Base-by-base conservation (phyloP, 2,888 invertebrate genomes). In the Scrobipalpa costella region DNA sequence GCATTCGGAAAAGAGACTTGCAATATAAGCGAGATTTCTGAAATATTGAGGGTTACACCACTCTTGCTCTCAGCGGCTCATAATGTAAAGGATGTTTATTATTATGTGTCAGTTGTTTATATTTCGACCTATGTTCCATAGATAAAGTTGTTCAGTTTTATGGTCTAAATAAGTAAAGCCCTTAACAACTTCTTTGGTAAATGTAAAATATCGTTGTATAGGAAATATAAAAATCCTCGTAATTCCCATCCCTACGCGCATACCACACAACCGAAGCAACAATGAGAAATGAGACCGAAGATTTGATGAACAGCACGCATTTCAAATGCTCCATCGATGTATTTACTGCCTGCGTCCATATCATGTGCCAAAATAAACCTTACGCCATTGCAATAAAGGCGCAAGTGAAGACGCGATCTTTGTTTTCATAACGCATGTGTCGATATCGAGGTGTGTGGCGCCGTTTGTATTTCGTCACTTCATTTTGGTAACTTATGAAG, bases 261-360 rank as follows among this genome's bases (percentile, higher is more conserved):
- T 70, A 74, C 72, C 64, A 70, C 74, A 78, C 72, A 71, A 70
- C 73, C 73, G 74, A 68, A 78, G 72, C 79, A 78, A 77, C 81
- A 82, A 79, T 86, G 85, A 85, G 80, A 81, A 84, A 86, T 85
- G 82, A 77, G 81, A 74, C 77, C 81, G 81, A 84, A 82, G 81
- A 85, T 86, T 85, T 86, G 87, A 86, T 84, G 83, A 84, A 86
- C 81, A 79, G 74, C 76, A 71, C 76, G 72, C 81, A 77, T 84
- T 84, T 83, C 78, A 82, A 83, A 82, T 74, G 74, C 73, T 79
- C 76, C 79, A 82, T 84, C 79, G 84, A 86, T 81, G 76, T 79
- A 83, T 85, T 85, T 82, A 85, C 83, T 80, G 75, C 74, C 70
- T 71, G 69, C 69, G 71, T 68, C 67, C 66, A 66, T 68, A 67